Evolutionary conservation across 64 coral and sea anemone species (phyloP), one percentile per base, ranked within the genome.

Genomic region (Montipora foliosa): DNA sequence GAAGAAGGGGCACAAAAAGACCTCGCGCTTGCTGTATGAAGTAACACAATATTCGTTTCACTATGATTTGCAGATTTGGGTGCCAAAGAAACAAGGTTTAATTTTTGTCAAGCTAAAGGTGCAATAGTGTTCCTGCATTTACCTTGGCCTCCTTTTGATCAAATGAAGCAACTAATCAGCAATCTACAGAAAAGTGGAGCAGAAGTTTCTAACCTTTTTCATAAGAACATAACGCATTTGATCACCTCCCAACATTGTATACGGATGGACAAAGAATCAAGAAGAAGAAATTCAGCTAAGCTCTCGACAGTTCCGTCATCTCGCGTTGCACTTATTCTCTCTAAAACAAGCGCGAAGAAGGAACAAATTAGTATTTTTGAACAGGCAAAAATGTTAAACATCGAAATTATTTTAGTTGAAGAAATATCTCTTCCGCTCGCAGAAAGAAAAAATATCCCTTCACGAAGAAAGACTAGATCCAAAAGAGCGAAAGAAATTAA

Each of bases 401-500:
- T 55, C 14, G 3, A 82, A 57, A 57, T 82, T 55, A 7, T 82
- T 52, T 82, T 82, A 22, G 12, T 82, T 21, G 79, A 82, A 57
- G 53, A 55, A 52, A 51, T 82, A 16, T 16, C 5, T 8, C 9
- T n/a, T 48, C 3, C 3, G 19, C n/a, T n/a, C 50, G 12, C 6
- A 14, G 19, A 3, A 3, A 57, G 52, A 52, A 52, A 55, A n/a
- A 17, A 82, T 52, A 82, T 22, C 79, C 12, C 29, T 13, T 79
- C 13, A 44, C 5, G 9, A 14, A 17, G 20, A 70, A 19, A 21
- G 14, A 21, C 4, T 21, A 70, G 20, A 10, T 17, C 20, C 67
- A 15, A 79, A n/a, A 79, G 1, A 79, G 25, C 10, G 10, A 55
- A 55, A 55, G 52, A 55, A 55, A 55, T 55, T 55, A 5, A 55